These are phyloP conservation scores for Gymnothorax javanicus DNA, from an alignment of 2,797 vertebrate species.

Conservation along the genomic window DNA sequence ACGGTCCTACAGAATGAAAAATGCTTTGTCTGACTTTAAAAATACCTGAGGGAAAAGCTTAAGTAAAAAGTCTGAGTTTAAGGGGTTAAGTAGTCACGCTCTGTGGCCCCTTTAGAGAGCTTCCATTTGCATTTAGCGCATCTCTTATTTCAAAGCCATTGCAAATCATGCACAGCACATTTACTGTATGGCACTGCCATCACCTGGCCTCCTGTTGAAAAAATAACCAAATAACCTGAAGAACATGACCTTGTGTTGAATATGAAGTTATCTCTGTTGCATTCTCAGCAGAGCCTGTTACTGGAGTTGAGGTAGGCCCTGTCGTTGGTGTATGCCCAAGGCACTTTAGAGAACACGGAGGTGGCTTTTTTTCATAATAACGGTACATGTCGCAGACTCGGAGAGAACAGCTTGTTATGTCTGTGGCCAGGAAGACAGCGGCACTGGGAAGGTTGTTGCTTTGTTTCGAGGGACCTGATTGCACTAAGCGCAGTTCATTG, in stretches of 20 bases:
- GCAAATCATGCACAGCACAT: no score
- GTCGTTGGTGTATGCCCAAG: not conserved
- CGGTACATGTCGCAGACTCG: not conserved
- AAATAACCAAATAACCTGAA: no score
- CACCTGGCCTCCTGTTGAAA: no score
- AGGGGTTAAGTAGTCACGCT: no score
- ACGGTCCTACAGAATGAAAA: no score
- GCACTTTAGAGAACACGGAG: not conserved
- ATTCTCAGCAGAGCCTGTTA: not conserved
- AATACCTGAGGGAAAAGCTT: no score
- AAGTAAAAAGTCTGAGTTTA: no score
- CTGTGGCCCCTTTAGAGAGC: no score
- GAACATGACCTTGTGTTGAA: not conserved
- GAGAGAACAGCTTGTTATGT: not conserved
- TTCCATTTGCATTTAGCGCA: no score
- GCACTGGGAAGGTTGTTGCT: not conserved
- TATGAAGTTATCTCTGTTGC: not conserved
- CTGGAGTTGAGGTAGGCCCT: not conserved
- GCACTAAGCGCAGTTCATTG: not conserved
- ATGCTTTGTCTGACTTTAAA: no score
- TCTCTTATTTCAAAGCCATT: no score
- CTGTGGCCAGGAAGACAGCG: not conserved
- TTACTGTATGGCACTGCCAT: no score
- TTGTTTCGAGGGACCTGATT: not conserved
- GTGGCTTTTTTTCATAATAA: not conserved